phyloP scores from a whole-genome alignment of 2,888 invertebrate genomes.

The Pyrrhosoma nymphula region DNA sequence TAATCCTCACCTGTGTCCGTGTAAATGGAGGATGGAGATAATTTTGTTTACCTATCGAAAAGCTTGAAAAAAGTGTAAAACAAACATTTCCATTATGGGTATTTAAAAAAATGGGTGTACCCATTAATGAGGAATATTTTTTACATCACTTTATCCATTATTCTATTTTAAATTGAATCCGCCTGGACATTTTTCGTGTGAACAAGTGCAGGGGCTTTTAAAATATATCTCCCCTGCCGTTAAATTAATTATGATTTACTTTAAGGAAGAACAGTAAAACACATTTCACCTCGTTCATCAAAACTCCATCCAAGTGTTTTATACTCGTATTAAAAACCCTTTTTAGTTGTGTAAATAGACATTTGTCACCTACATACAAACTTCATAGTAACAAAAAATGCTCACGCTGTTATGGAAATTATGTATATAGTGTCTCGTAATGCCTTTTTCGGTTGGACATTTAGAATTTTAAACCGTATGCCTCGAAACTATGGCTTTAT shows the following conservation, averaged over 20 bases:
- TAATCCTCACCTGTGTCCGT: background rate
- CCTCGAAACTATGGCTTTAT: no score
- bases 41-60: conserved; percentile 51
- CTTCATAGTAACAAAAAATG: background rate
- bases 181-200: background rate
- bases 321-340: background rate
- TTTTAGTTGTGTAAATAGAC: background rate
- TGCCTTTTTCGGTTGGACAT: no score
- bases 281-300: background rate
- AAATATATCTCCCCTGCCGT: background rate
- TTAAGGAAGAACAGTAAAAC: background rate
- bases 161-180: conserved; percentile 11
- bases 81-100: conserved; percentile 29
- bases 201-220: background rate
- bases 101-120: conserved; percentile 42
- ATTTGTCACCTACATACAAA: background rate
- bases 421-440: background rate
- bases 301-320: background rate
- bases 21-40: conserved; percentile 52
- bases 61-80: background rate
- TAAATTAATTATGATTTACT: background rate
- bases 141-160: background rate
- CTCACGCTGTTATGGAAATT: no score
- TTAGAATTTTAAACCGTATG: no score
- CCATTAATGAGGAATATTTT: conserved; percentile 54